phyloP scores from a whole-genome alignment of 2,113 vertebrate species.

The Tetrax tetrax region DNA sequence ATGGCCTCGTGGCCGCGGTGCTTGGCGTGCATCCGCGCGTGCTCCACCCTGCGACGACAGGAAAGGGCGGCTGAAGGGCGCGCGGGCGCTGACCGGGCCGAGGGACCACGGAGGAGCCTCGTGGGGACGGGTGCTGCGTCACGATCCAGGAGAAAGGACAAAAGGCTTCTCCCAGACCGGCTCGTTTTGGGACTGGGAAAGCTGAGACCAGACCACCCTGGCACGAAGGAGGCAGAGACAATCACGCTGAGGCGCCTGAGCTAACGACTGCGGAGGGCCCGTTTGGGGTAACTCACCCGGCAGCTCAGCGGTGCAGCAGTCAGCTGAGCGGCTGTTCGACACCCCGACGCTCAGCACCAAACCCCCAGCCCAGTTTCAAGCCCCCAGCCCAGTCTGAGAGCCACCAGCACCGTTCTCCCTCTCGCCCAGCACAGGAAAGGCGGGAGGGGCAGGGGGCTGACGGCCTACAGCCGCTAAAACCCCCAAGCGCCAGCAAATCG shows the following conservation, averaged over 20 bases:
- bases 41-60: slow-evolving; percentile 86
- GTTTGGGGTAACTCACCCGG: accelerated
- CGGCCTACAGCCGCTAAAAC: background rate
- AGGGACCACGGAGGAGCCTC: background rate
- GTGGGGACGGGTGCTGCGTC: accelerated
- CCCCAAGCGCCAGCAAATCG: background rate
- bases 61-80: background rate
- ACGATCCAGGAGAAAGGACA: background rate
- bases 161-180: background rate
- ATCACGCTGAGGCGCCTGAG: accelerated
- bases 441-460: background rate
- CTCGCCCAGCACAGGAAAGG: background rate
- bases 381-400: background rate
- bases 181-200: background rate
- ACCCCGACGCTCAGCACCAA: background rate
- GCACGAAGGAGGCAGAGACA: background rate
- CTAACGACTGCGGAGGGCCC: accelerated
- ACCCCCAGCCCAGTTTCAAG: background rate
- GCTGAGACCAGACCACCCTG: background rate
- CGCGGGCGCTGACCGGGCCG: accelerated
- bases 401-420: background rate
- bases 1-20: slow-evolving; percentile 98
- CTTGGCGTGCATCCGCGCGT: slow-evolving; percentile 96
- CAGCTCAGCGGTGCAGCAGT: background rate
- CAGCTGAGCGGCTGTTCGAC: background rate